Evolutionary conservation across 2,113 vertebrate genomes (phyloP).

Genomic region (Nothocercus nigrocapillus): DNA sequence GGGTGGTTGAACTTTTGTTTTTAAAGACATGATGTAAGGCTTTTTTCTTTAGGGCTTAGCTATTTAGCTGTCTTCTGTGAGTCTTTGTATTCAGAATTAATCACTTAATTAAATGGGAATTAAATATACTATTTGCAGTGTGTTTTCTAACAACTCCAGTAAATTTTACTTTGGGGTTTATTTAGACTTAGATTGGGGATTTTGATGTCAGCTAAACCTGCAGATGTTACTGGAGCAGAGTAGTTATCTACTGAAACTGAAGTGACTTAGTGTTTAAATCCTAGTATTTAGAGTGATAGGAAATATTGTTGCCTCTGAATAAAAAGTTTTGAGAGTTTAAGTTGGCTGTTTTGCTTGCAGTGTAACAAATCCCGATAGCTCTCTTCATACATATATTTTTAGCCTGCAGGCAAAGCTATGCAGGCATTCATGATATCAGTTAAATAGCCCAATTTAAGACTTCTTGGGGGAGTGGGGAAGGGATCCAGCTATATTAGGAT

Average conservation of each 20-base stretch:
- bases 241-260: too few relatives aligned
- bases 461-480: neutral
- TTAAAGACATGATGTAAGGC: rapidly evolving
- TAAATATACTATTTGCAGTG: neutral
- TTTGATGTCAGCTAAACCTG: neutral
- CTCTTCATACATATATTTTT: too few relatives aligned
- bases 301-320: neutral
- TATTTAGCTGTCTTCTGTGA: neutral
- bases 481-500: rapidly evolving
- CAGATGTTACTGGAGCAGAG: neutral
- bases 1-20: neutral
- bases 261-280: neutral
- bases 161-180: neutral
- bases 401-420: neutral
- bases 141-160: neutral
- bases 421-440: too few relatives aligned
- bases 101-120: neutral
- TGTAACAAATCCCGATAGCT: too few relatives aligned
- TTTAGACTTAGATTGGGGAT: neutral
- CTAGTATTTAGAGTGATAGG: too few relatives aligned
- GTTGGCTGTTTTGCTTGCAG: neutral
- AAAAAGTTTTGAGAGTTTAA: neutral
- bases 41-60: neutral
- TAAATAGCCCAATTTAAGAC: neutral
- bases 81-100: neutral